A percentile compares a stretch with the other conserved stretches of the same genome.
Conservation (phyloP, 2,113 vertebrate genomes). For the Pygoscelis antarcticus region DNA sequence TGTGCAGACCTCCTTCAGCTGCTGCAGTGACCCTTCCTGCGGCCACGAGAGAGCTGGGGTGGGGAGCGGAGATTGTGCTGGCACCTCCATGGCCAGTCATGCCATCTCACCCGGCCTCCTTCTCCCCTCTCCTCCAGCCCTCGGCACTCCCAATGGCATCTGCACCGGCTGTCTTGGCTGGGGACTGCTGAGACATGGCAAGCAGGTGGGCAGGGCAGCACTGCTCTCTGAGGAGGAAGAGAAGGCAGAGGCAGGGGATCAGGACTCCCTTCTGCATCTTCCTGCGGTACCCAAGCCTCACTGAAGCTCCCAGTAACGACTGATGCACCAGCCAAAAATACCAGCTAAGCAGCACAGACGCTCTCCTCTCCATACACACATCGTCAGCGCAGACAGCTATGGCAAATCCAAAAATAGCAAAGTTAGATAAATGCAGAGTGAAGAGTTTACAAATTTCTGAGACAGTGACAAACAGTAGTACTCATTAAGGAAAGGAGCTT, state of each 20-base stretch:
- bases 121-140: not conserved
- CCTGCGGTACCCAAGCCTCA: fast-evolving
- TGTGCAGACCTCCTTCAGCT: not conserved
- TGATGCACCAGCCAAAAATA: not conserved
- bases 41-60: not conserved
- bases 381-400: not conserved
- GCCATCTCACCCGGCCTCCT: not conserved
- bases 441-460: constrained; percentile 39
- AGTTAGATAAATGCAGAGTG: constrained; percentile 49
- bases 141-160: fast-evolving
- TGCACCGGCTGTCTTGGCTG: fast-evolving
- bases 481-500: not conserved
- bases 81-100: not conserved
- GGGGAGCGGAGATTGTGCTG: not conserved
- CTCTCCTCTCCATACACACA: not conserved
- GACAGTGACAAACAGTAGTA: constrained; percentile 26
- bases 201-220: not conserved
- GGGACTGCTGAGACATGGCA: not conserved
- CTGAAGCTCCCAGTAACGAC: not conserved
- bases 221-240: not conserved
- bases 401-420: constrained; percentile 37
- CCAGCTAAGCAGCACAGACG: not conserved
- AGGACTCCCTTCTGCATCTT: not conserved
- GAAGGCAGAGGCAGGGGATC: not conserved
- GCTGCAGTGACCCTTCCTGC: not conserved